Conservation (phyloP, 2,888 invertebrate genomes). For the Ornithoptera alexandrae region DNA sequence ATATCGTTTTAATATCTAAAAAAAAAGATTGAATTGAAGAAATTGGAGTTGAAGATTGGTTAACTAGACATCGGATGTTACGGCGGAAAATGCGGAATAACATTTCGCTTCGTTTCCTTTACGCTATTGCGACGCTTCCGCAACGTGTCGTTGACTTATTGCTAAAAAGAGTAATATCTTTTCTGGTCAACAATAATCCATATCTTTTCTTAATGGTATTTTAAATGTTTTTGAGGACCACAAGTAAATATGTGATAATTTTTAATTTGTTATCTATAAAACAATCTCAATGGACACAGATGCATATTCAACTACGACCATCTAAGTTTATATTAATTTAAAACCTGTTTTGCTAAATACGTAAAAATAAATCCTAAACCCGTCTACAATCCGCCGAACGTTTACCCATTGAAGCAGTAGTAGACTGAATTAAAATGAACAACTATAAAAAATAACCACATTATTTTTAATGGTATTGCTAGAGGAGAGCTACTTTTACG, state of each 20-base stretch:
- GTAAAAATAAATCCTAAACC: no score
- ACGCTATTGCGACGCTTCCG: conserved; percentile 14
- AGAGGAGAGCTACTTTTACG: conserved; percentile 13
- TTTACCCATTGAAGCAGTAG: no score
- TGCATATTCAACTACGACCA: no score
- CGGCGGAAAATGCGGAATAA: conserved; percentile 18
- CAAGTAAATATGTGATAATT: no score
- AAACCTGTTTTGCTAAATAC: no score
- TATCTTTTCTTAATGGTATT: no score
- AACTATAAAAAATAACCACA: conserved; percentile 20
- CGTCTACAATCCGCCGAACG: no score
- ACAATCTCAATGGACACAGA: no score
- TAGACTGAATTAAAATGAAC: not conserved
- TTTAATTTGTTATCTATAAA: no score
- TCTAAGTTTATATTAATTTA: no score
- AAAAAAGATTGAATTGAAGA: not conserved
- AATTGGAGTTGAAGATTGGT: conserved; percentile 3
- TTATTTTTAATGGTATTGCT: conserved; percentile 13
- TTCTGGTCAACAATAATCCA: not conserved
- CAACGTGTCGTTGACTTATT: conserved; percentile 2
- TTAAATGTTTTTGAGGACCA: no score
- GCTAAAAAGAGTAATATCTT: not conserved
- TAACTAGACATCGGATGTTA: conserved; percentile 1
- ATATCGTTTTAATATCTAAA: no score
- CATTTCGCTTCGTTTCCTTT: conserved; percentile 17